Base-by-base conservation (phyloP, 37 sponge, comb jelly and placozoan species). In the Agelas oroides region DNA sequence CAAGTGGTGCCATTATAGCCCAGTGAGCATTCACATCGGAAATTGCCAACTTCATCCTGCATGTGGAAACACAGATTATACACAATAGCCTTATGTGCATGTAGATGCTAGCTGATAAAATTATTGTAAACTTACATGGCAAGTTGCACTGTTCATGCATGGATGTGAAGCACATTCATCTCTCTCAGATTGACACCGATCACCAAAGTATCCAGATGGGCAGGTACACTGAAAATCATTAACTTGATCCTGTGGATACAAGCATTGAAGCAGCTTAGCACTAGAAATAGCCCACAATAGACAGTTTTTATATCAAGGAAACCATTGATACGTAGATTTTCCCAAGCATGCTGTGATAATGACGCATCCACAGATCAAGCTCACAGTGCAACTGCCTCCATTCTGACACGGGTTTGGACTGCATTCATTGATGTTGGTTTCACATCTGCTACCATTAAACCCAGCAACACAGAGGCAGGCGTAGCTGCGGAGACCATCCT, bases 151-250 rank as follows among this genome's bases (percentile, higher is more conserved):
- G 35, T 76, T 76, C 27, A 23, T 33, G 55, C 76, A 76, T 5
- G 76, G n/a, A 16, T 57, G 8, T 18, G 20, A 2, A 46, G 60
- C 33, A 32, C 76, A 76, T 27, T 46, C 46, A 12, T 46, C 60
- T 28, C 1, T 20, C 2, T 76, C 28, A 20, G 21, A 24, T 30
- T 76, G 18, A 30, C 76, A 76, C 20, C n/a, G 32, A 15, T 28
- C 60, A n/a, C 76, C 76, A 54, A n/a, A 46, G 72, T 35, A 71
- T 17, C 52, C 76, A 5, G 76, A 33, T 17, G 76, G 36, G 25
- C 76, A 76, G 28, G 27, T 6, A 57, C 76, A 76, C 20, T 17
- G 62, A 12, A 61, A 61, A 61, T 14, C 62, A 61, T 61, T 61
- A 14, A 61, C 62, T 61, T 61, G 13, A 61, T 61, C 62, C 62